Base-by-base conservation (phyloP, 23 tunicate genomes). In the Trididemnum miniatum region DNA sequence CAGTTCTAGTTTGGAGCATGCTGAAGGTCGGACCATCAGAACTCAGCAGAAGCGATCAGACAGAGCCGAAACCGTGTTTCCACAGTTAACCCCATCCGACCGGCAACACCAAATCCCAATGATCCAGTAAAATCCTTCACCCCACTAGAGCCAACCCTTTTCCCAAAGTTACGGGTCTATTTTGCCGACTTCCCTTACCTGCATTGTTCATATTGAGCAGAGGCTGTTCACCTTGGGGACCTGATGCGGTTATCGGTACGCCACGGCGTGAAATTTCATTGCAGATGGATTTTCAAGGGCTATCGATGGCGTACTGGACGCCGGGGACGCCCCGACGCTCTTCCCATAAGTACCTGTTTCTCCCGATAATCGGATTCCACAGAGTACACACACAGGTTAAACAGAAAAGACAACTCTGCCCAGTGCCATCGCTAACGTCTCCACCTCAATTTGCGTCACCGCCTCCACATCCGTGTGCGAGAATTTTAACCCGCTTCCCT, bases 51-150 rank as follows among this genome's bases (percentile, higher is more conserved):
- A 85, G 54, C 25, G 34, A 72, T 66, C 34, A 33, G 54, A 80
- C 83, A 59, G 88, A 72, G 35, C 88, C 83, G 35, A 34, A 54
- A 54, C 59, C n/a, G n/a, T n/a, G 62, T 57, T 85, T 30, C 62
- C 44, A 51, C 80, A 31, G 80, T 25, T 74, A 54, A 76, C 86
- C 84, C 88, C 35, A 66, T 85, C 85, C 86, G 30, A 40, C 28
- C 78, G 65, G 84, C 84, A n/a, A n/a, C n/a, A n/a, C n/a, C n/a
- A n/a, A n/a, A n/a, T n/a, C n/a, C n/a, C n/a, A n/a, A n/a, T n/a
- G 84, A 5, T 71, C 28, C 80, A 78, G 84, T 78, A 74, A 2
- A 31, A 35, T 82, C 71, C 71, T 81, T 81, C 85, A 81, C 71
- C 85, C 71, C 71, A 63, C 18, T 18, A 49, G 57, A 49, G 57